Percentiles rank a stretch among this genome's conserved stretches.
phyloP scores from a whole-genome alignment of 1,140 invertebrate genomes.

The Phymorhynchus buccinoides region DNA sequence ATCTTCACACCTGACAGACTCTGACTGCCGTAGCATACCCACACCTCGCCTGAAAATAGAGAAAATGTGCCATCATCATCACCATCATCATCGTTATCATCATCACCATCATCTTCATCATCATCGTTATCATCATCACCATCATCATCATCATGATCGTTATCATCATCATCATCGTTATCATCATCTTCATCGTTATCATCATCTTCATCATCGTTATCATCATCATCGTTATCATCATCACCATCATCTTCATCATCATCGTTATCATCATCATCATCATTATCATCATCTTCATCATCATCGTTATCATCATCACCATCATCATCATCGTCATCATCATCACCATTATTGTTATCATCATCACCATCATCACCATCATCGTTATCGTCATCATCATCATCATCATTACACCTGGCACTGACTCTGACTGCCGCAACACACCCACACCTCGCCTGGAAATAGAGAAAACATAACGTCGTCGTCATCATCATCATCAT shows the following conservation, averaged over 20 bases:
- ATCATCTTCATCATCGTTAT: not conserved
- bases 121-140: not conserved
- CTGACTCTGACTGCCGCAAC: conserved; percentile 65
- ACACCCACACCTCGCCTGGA: conserved; percentile 72
- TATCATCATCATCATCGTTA: not conserved
- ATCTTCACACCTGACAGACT: conserved; percentile 68
- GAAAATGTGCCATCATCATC: not conserved
- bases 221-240: not conserved
- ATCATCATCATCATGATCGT: not conserved
- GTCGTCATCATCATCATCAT: not conserved
- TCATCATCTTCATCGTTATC: not conserved
- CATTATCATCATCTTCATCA: conserved; percentile 22
- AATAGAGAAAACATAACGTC: not conserved
- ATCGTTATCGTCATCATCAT: no score
- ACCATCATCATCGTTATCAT: not conserved
- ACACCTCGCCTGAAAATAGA: conserved; percentile 62
- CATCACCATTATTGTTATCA: not conserved
- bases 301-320: not conserved
- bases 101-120: not conserved
- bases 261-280: not conserved
- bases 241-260: not conserved
- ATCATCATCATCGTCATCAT: conserved; percentile 19
- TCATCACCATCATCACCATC: not conserved
- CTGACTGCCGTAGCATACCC: conserved; percentile 74
- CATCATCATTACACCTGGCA: no score